Evolutionary conservation across 2,888 invertebrate species (phyloP).

Genomic region (Deilephila porcellus): DNA sequence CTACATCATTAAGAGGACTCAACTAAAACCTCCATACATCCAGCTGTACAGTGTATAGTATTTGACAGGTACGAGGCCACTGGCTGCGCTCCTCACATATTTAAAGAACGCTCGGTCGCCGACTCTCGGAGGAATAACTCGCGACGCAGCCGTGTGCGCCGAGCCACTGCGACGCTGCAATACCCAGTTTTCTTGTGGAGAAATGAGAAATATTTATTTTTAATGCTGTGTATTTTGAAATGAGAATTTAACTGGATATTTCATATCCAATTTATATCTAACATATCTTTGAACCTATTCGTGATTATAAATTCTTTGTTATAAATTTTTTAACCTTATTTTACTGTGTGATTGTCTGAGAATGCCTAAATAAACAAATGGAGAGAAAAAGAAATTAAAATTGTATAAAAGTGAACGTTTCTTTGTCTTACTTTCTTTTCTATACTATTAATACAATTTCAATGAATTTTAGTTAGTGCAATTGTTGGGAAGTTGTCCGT

Average conservation of each 20-base stretch:
- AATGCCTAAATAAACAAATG: too few relatives aligned
- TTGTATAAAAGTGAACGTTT: too few relatives aligned
- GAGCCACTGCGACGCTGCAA: background rate
- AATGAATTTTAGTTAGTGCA: too few relatives aligned
- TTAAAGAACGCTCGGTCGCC: slow-evolving; percentile 14
- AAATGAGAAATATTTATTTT: background rate
- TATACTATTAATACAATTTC: too few relatives aligned
- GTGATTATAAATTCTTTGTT: too few relatives aligned
- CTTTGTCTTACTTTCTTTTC: too few relatives aligned
- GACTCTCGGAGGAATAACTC: slow-evolving; percentile 14
- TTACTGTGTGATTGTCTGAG: too few relatives aligned
- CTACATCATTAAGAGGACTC: background rate
- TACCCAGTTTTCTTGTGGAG: background rate
- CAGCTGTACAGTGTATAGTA: background rate
- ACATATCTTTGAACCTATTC: too few relatives aligned
- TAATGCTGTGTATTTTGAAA: slow-evolving; percentile 6
- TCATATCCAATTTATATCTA: background rate
- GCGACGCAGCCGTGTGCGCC: slow-evolving; percentile 3
- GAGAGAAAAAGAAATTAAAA: too few relatives aligned
- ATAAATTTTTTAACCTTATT: too few relatives aligned
- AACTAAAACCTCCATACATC: background rate
- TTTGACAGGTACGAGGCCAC: slow-evolving; percentile 3
- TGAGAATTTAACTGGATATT: background rate
- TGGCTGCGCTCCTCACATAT: slow-evolving; percentile 1
- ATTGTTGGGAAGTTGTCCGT: too few relatives aligned